Evolutionary conservation across 2,113 vertebrate species (phyloP).

Genomic region (Psettodes erumei): DNA sequence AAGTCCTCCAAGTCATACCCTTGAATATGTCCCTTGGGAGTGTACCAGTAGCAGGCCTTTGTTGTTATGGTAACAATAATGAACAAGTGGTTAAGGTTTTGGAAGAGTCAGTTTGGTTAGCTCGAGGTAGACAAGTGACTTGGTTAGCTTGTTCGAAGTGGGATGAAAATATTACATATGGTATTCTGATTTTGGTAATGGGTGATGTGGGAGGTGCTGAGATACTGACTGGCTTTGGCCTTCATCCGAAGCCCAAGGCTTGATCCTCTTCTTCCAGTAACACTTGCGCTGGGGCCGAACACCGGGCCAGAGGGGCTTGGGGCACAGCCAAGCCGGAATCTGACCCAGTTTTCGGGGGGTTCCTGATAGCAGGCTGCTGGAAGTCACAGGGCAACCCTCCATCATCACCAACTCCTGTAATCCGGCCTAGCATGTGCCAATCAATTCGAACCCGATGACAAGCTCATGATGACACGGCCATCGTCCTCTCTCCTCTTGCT

Average conservation of each 20-base stretch:
- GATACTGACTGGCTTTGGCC: conserved; percentile 39
- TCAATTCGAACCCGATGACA: conserved; percentile 73
- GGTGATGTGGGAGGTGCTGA: neutral
- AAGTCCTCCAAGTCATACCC: neutral
- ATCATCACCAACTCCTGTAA: conserved; percentile 76
- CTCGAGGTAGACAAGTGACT: neutral
- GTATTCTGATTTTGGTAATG: conserved; percentile 22
- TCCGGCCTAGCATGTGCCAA: conserved; percentile 77
- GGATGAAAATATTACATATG: neutral
- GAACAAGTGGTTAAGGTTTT: neutral
- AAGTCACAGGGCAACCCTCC: conserved; percentile 70
- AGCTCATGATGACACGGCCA: conserved; percentile 72
- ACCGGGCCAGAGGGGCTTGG: conserved; percentile 50
- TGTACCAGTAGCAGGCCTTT: neutral
- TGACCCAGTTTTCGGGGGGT: conserved; percentile 79
- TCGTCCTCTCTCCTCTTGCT: conserved; percentile 60
- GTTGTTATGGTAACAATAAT: neutral
- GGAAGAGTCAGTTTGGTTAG: neutral
- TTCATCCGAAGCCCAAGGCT: conserved; percentile 59
- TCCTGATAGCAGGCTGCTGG: conserved; percentile 55
- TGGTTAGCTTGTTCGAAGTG: too few species aligned
- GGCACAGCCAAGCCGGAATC: conserved; percentile 47
- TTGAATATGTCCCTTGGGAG: neutral
- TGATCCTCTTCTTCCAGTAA: conserved; percentile 47
- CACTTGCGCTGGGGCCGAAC: conserved; percentile 47